These are phyloP conservation scores for western clawed frog (Xenopus tropicalis) DNA, from an alignment of 2,113 vertebrate genomes.

Conservation along the genomic window DNA sequence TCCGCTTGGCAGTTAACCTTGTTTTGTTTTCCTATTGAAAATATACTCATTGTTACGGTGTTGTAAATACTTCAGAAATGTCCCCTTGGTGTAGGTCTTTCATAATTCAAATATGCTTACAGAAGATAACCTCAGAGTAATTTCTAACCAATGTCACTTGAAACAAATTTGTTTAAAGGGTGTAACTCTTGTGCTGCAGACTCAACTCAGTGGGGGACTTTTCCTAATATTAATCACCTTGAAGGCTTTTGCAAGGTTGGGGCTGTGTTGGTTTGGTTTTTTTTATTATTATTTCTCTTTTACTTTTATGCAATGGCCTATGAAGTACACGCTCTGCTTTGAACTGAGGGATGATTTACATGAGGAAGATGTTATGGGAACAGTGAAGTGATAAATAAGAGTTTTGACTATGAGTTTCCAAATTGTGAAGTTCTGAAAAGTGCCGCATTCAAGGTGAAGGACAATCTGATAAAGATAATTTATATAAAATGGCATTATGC, in stretches of 20 bases:
- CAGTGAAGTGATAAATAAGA: slow-evolving; percentile 9
- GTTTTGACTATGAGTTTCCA: neutral
- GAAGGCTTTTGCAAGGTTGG: neutral
- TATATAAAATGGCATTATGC: neutral
- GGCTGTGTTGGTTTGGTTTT: neutral
- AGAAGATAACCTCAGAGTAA: neutral
- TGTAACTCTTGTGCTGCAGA: neutral
- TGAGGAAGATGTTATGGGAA: slow-evolving; percentile 7
- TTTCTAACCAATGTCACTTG: neutral
- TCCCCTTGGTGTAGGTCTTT: neutral
- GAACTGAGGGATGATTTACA: slow-evolving; percentile 17
- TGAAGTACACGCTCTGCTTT: slow-evolving; percentile 1
- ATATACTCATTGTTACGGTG: neutral
- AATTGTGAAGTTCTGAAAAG: neutral
- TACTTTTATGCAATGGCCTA: no score
- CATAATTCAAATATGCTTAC: neutral
- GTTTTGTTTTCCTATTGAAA: neutral
- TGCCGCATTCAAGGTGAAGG: slow-evolving; percentile 9
- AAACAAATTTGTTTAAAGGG: slow-evolving; percentile 5
- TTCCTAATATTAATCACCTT: neutral
- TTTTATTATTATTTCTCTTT: no score
- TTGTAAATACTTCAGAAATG: neutral
- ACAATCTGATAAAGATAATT: slow-evolving; percentile 20
- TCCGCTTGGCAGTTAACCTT: neutral
- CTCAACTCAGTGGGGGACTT: neutral